A percentile compares a stretch with the other conserved stretches of the same genome.
These are phyloP conservation scores for Trichonephila clavipes DNA, from an alignment of 1,140 invertebrate species.

Conservation along the genomic window DNA sequence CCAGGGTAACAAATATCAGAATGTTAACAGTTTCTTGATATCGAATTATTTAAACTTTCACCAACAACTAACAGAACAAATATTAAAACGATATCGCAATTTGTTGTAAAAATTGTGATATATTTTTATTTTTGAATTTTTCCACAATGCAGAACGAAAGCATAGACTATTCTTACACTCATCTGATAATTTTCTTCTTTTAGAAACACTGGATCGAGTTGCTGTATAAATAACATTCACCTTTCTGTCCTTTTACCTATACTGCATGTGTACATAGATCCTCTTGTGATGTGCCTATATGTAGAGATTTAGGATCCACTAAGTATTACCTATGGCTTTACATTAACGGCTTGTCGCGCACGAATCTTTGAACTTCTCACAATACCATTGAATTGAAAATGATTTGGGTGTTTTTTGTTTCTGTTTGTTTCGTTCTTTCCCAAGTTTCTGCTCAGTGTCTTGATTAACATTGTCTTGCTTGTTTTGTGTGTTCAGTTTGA, in stretches of 20 bases:
- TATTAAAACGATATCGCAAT: no score
- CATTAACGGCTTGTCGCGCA: slow-evolving; percentile 7
- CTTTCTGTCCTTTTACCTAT: slow-evolving; percentile 14
- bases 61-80: no score
- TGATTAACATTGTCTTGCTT: slow-evolving; percentile 39
- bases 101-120: no score
- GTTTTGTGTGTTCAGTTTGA: slow-evolving; percentile 28
- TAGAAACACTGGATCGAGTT: background rate
- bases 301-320: slow-evolving; percentile 59
- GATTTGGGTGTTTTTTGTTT: background rate
- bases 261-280: slow-evolving; percentile 73
- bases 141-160: no score
- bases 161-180: background rate
- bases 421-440: slow-evolving; percentile 16
- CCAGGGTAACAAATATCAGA: no score
- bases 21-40: no score
- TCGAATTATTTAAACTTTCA: no score
- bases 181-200: background rate
- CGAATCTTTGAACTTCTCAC: background rate
- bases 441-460: slow-evolving; percentile 40
- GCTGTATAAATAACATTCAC: background rate
- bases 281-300: slow-evolving; percentile 55
- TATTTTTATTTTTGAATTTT: no score
- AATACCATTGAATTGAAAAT: slow-evolving; percentile 2
- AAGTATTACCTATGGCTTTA: slow-evolving; percentile 16